phyloP scores from a whole-genome alignment of 2,888 invertebrate genomes.

The Nymphalis polychloros region DNA sequence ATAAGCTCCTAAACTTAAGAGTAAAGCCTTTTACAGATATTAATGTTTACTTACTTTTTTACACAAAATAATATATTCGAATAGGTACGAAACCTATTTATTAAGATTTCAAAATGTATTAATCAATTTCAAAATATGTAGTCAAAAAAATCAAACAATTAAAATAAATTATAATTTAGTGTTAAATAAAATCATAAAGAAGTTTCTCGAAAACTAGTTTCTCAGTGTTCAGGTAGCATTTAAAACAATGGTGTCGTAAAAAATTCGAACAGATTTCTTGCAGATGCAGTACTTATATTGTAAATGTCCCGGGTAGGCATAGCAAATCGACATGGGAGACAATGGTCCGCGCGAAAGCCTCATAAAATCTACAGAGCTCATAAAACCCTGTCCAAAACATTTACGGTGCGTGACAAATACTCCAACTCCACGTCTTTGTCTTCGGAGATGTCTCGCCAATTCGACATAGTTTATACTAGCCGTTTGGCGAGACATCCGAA shows the following conservation, averaged over 20 bases:
- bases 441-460: conserved; percentile 68
- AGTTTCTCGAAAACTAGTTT: conserved; percentile 8
- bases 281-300: conserved; percentile 44
- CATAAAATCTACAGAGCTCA: conserved; percentile 73
- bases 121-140: not conserved
- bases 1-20: too few relatives aligned
- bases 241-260: conserved; percentile 33
- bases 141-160: not conserved
- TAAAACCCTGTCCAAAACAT: conserved; percentile 78
- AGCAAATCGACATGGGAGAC: conserved; percentile 69
- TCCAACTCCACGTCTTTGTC: conserved; percentile 60
- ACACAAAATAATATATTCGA: too few relatives aligned
- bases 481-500: conserved; percentile 14
- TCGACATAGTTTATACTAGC: conserved; percentile 62
- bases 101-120: not conserved
- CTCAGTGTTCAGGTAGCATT: conserved; percentile 39
- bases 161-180: not conserved
- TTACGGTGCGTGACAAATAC: conserved; percentile 78
- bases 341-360: conserved; percentile 69
- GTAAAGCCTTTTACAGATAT: too few relatives aligned
- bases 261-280: conserved; percentile 38
- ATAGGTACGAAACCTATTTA: not conserved
- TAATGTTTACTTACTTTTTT: too few relatives aligned
- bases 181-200: conserved; percentile 5
- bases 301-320: conserved; percentile 51